Conservation (phyloP, 2,888 invertebrate species). For the Thelaira solivaga region DNA sequence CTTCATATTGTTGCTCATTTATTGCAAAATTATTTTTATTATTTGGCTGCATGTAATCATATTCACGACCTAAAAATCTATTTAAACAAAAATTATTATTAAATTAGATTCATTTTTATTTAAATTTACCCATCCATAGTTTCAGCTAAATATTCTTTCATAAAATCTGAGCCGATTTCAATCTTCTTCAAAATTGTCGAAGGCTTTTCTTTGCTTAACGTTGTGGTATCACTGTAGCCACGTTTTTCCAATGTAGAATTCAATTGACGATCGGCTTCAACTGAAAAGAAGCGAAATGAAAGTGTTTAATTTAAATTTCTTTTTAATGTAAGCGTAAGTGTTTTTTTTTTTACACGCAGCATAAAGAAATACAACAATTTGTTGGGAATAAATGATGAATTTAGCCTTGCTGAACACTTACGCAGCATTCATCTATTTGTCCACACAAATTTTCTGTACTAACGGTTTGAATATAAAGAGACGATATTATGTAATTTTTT, state of each 20-base stretch:
- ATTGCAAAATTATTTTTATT: conserved; percentile 47
- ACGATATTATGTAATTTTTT: too few relatives aligned
- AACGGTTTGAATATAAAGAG: too few relatives aligned
- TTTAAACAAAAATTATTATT: not conserved
- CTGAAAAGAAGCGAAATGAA: conserved; percentile 64
- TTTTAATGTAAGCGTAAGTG: too few relatives aligned
- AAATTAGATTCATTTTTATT: not conserved
- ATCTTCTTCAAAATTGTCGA: conserved; percentile 76
- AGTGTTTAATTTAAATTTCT: not conserved
- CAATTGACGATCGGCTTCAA: conserved; percentile 75
- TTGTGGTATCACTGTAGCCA: conserved; percentile 72
- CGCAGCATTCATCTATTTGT: too few relatives aligned
- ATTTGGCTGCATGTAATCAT: conserved; percentile 69
- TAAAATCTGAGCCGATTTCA: conserved; percentile 74
- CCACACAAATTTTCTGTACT: too few relatives aligned
- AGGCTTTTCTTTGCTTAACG: conserved; percentile 74
- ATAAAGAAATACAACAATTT: too few relatives aligned
- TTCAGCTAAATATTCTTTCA: conserved; percentile 74
- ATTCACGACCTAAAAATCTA: conserved; percentile 75
- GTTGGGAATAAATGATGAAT: too few relatives aligned
- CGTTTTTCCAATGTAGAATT: conserved; percentile 72
- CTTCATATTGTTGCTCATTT: conserved; percentile 42
- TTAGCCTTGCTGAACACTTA: too few relatives aligned
- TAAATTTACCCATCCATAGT: conserved; percentile 75
- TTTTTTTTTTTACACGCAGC: too few relatives aligned